Conservation (phyloP, 2,888 invertebrate species). For the Neocrepidodera transversa region DNA sequence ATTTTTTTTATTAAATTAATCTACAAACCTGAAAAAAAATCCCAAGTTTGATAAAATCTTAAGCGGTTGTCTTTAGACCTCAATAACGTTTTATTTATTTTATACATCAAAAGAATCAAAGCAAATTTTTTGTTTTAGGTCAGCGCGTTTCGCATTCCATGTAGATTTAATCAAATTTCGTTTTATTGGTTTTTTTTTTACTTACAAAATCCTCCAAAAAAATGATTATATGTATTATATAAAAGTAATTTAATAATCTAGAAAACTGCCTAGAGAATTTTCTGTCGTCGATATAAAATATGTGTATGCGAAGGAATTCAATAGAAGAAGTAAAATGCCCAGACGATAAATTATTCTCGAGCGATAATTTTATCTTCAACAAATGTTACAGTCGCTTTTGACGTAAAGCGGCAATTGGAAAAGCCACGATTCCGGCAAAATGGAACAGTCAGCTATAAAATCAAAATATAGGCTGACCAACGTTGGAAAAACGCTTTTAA, state of each 20-base stretch:
- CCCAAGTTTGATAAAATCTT: too few species aligned
- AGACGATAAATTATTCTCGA: slow-evolving; percentile 37
- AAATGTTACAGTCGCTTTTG: slow-evolving; percentile 41
- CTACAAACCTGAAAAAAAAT: too few species aligned
- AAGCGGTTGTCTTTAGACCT: too few species aligned
- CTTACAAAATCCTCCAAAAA: too few species aligned
- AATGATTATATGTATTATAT: too few species aligned
- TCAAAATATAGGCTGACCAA: slow-evolving; percentile 57
- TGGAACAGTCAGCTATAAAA: slow-evolving; percentile 54
- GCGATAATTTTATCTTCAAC: slow-evolving; percentile 41
- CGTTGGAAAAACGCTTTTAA: slow-evolving; percentile 39
- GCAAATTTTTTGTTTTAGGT: neutral
- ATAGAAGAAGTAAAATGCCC: slow-evolving; percentile 25
- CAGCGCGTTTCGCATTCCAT: neutral
- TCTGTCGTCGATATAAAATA: slow-evolving; percentile 5
- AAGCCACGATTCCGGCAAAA: slow-evolving; percentile 46
- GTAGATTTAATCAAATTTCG: neutral
- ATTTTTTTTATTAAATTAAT: too few species aligned
- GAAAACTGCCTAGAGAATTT: neutral
- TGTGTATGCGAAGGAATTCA: slow-evolving; percentile 15
- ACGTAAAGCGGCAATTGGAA: slow-evolving; percentile 41
- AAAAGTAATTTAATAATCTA: neutral
- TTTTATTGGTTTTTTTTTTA: too few species aligned
- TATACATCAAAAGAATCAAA: neutral
- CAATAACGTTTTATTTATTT: too few species aligned